phyloP scores from a whole-genome alignment of 1,140 invertebrate species.

The Teleopsis dalmanni region DNA sequence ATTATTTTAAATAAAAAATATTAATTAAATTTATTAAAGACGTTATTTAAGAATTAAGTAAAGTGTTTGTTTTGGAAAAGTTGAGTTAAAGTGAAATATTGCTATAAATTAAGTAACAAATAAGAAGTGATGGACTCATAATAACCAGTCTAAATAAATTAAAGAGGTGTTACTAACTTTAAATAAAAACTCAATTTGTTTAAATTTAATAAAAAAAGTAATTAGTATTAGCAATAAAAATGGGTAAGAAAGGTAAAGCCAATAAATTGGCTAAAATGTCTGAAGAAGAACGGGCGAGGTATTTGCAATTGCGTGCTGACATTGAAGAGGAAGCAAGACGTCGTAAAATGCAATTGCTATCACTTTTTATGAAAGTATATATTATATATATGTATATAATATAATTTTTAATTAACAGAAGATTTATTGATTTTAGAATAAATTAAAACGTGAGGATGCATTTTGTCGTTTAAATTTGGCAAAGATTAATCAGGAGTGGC shows the following conservation, averaged over 20 bases:
- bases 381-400: not conserved
- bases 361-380: slow-evolving; percentile 65
- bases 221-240: slow-evolving; percentile 28
- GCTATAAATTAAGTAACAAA: too few relatives aligned
- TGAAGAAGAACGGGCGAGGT: slow-evolving; percentile 67
- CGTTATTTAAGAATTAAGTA: too few relatives aligned
- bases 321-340: slow-evolving; percentile 67
- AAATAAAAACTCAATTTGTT: too few relatives aligned
- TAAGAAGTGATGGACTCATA: not conserved
- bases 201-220: not conserved
- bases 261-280: slow-evolving; percentile 73
- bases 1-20: too few relatives aligned
- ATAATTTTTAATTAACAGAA: not conserved
- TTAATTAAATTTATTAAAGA: too few relatives aligned
- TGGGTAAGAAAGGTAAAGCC: slow-evolving; percentile 62
- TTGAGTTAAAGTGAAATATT: too few relatives aligned
- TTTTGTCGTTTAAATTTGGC: slow-evolving; percentile 69
- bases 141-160: not conserved
- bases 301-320: slow-evolving; percentile 69
- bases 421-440: slow-evolving; percentile 52
- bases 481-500: slow-evolving; percentile 78
- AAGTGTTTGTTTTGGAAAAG: too few relatives aligned
- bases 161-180: too few relatives aligned
- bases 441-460: slow-evolving; percentile 68
- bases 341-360: slow-evolving; percentile 68